Evolutionary conservation across 1,140 invertebrate genomes (phyloP), one percentile per base, ranked within the genome.

Genomic region (Charaxes varanes): DNA sequence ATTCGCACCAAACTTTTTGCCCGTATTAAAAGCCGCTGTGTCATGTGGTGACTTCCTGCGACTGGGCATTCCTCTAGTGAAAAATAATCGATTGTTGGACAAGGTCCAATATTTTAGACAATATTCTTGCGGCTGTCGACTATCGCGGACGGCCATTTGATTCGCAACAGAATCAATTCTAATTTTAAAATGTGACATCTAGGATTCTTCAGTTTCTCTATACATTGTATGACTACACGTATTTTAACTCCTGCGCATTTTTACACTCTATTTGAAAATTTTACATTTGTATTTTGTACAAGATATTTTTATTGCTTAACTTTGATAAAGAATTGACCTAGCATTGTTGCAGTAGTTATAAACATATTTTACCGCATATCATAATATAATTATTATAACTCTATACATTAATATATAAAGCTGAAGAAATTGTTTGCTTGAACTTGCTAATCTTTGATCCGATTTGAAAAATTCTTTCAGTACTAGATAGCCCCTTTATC

Each of bases 61-160:
- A 22, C 10, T 8, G n/a, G 17, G 27, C 8, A 42, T 32, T 32
- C 15, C 22, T 42, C 13, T n/a, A 19, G 14, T 33, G 31, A 34
- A 35, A 40, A 47, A 33, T 38, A 41, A 41, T 47, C 37, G 69
- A 77, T 77, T 66, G 53, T 64, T 80, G 76, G 76, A 70, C 26
- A 26, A 24, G 36, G 41, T 73, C 76, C 76, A 80, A 67, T 53
- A 17, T 55, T 69, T 63, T 61, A 46, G 49, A 62, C 61, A 63
- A 62, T 64, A 57, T 57, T 62, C 56, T 62, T 53, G 55, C 50
- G 54, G 55, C 59, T 68, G 62, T 62, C 19, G 53, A 61, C 62
- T 53, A 70, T 69, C 54, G 72, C 55, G 48, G 45, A 60, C 62
- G 52, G 63, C 55, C 62, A 71, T 77, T 70, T 66, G 65, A 73